phyloP scores from a whole-genome alignment of 1,140 invertebrate genomes.

The Vanessa atalanta region DNA sequence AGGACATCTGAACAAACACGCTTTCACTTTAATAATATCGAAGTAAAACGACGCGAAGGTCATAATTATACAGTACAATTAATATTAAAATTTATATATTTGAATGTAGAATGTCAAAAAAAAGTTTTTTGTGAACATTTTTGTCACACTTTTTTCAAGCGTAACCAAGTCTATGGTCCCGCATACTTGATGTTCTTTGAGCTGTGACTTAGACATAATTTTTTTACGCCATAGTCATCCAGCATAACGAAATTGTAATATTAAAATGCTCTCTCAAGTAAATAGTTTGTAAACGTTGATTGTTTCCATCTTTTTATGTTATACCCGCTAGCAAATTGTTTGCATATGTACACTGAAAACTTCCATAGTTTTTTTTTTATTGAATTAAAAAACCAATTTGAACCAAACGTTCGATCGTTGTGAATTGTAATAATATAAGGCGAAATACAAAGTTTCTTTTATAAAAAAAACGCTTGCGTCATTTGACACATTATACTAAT shows the following conservation, averaged over 20 bases:
- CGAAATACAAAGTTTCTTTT: neutral
- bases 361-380: neutral
- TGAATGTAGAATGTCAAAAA: neutral
- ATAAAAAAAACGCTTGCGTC: conserved; percentile 20
- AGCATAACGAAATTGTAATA: conserved; percentile 28
- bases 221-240: conserved; percentile 33
- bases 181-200: conserved; percentile 30
- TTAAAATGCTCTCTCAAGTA: neutral
- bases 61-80: neutral
- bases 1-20: no score
- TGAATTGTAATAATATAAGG: neutral
- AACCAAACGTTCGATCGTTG: neutral
- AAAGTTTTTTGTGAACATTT: neutral
- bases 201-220: conserved; percentile 30
- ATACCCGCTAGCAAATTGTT: neutral
- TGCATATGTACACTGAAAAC: neutral
- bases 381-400: neutral
- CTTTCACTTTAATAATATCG: no score
- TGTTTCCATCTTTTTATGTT: neutral
- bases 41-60: no score
- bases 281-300: neutral
- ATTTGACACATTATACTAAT: conserved; percentile 24
- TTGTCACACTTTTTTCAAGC: neutral
- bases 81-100: neutral
- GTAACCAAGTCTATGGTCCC: conserved; percentile 17